Percentiles rank a stretch among this genome's conserved stretches.
phyloP scores from a whole-genome alignment of 1,140 invertebrate species.

The Dysdera silvatica region DNA sequence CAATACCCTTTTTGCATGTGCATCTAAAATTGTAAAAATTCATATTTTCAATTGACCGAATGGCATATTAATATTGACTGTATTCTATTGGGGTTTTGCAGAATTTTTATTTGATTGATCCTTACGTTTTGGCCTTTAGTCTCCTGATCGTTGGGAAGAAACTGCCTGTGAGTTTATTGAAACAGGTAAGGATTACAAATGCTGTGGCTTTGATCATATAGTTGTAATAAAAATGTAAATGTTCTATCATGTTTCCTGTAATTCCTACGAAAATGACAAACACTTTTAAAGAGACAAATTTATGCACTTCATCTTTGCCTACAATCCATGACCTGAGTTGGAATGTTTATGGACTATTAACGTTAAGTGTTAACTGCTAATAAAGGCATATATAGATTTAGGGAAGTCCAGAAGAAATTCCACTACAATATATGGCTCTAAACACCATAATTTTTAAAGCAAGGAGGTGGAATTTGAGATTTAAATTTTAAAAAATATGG shows the following conservation, averaged over 20 bases:
- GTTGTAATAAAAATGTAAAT: conserved; percentile 29
- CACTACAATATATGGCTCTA: too few species aligned
- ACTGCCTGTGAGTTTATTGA: conserved; percentile 61
- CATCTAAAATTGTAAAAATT: neutral
- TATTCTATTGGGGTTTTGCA: conserved; percentile 51
- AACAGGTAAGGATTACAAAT: conserved; percentile 35
- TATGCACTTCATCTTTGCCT: neutral
- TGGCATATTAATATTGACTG: neutral
- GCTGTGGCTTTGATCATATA: too few species aligned
- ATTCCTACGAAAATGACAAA: neutral
- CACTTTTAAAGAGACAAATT: neutral
- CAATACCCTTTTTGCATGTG: neutral
- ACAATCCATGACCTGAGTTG: neutral
- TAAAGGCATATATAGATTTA: too few species aligned
- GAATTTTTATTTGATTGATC: conserved; percentile 93
- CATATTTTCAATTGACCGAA: neutral
- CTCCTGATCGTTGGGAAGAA: conserved; percentile 66
- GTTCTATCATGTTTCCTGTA: neutral
- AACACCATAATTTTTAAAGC: too few species aligned
- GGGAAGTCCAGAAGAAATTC: too few species aligned
- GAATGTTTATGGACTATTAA: too few species aligned
- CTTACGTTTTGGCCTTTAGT: conserved; percentile 73
- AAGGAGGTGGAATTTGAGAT: too few species aligned
- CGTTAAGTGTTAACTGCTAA: too few species aligned
- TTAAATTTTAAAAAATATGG: too few species aligned